Evolutionary conservation across 2,113 vertebrate species (phyloP).

Genomic region (Strigops habroptila): DNA sequence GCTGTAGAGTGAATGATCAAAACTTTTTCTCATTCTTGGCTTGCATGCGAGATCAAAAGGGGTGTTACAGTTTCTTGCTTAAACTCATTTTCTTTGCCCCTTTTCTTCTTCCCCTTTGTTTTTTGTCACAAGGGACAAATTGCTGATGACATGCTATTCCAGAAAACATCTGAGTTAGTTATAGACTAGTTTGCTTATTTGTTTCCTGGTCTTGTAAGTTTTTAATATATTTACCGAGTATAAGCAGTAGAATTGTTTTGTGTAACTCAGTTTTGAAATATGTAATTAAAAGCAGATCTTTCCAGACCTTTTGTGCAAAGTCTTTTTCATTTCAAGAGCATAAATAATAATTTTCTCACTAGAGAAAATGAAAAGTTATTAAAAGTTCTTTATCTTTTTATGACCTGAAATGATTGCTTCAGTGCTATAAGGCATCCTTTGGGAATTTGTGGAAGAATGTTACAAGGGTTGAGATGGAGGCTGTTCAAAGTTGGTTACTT

Average conservation of each 20-base stretch:
- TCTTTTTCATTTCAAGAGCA: conserved; percentile 12
- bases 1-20: neutral
- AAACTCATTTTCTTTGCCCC: neutral
- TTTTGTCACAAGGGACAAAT: neutral
- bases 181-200: neutral
- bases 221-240: conserved; percentile 8
- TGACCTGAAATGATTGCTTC: conserved; percentile 24
- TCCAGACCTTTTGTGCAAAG: neutral
- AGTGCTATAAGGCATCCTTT: neutral
- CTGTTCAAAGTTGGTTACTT: neutral
- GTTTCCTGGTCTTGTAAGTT: neutral
- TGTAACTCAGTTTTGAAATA: conserved; percentile 37
- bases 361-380: neutral
- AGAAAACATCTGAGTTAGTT: neutral
- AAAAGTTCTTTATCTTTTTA: conserved; percentile 32
- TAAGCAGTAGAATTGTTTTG: neutral
- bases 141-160: neutral
- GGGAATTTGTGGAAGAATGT: neutral
- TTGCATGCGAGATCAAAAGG: conserved; percentile 38
- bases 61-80: conserved; percentile 22
- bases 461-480: neutral
- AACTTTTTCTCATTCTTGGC: conserved; percentile 13
- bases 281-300: conserved; percentile 18
- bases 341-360: conserved; percentile 1
- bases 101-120: neutral